Evolutionary conservation across 2,797 vertebrate genomes (phyloP).

Genomic region (Epinephelus malabaricus): DNA sequence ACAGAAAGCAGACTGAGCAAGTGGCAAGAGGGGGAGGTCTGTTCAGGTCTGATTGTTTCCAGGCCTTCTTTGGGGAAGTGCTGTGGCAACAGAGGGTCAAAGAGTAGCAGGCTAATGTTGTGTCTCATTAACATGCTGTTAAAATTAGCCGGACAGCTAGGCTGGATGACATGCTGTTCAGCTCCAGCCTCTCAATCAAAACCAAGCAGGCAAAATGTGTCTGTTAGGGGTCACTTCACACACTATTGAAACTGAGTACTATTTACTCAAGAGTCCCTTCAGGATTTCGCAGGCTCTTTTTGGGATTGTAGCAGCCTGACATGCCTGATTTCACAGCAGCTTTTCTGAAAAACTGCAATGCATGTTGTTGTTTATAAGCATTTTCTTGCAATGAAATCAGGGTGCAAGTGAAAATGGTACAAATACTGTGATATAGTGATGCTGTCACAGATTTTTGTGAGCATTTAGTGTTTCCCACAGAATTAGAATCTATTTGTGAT

Average conservation of each 20-base stretch:
- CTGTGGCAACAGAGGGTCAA: constrained; percentile 58
- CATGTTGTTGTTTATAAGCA: too few relatives aligned
- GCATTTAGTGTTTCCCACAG: too few relatives aligned
- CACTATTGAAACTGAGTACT: constrained; percentile 8
- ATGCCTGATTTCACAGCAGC: too few relatives aligned
- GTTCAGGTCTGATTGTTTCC: constrained; percentile 70
- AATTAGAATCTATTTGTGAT: too few relatives aligned
- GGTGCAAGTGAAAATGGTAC: too few relatives aligned
- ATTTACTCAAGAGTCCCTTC: neutral
- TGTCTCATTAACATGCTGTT: constrained; percentile 72
- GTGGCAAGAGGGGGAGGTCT: constrained; percentile 18
- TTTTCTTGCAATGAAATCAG: too few relatives aligned
- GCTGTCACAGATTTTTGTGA: too few relatives aligned
- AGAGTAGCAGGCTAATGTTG: constrained; percentile 59
- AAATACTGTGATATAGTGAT: too few relatives aligned
- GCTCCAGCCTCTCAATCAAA: constrained; percentile 44
- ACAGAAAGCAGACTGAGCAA: constrained; percentile 41
- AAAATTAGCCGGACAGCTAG: constrained; percentile 63
- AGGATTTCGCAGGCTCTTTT: too few relatives aligned
- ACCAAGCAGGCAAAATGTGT: constrained; percentile 8
- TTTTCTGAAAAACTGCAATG: too few relatives aligned
- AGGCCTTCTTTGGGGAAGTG: constrained; percentile 59
- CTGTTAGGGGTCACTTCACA: constrained; percentile 7
- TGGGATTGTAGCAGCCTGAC: too few relatives aligned
- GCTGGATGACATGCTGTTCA: constrained; percentile 30